phyloP scores from a whole-genome alignment of 2,888 invertebrate species.

The Epinotia bilunana region DNA sequence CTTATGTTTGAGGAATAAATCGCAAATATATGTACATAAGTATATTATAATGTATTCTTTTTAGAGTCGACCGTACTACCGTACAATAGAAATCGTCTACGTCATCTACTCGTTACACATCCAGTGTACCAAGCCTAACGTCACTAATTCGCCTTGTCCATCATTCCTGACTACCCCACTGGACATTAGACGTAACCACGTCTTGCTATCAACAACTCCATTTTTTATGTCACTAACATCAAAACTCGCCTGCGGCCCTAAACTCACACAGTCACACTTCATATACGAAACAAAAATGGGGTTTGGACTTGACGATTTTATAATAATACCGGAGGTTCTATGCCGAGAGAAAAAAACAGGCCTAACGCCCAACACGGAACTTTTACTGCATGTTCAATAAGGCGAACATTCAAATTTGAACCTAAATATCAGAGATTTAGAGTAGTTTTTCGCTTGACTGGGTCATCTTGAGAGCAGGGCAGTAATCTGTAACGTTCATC shows the following conservation, averaged over 20 bases:
- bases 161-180: slow-evolving; percentile 10
- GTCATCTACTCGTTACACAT: background rate
- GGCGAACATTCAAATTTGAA: slow-evolving; percentile 46
- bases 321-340: slow-evolving; percentile 76
- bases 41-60: background rate
- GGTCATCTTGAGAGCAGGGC: slow-evolving; percentile 58
- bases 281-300: slow-evolving; percentile 65
- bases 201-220: slow-evolving; percentile 29
- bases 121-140: slow-evolving; percentile 2
- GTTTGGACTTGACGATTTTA: slow-evolving; percentile 78
- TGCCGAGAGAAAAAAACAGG: slow-evolving; percentile 60
- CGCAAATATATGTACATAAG: background rate
- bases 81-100: too few species aligned
- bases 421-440: slow-evolving; percentile 47
- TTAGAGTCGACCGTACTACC: too few species aligned
- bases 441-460: slow-evolving; percentile 49
- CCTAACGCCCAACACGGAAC: slow-evolving; percentile 73
- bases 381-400: slow-evolving; percentile 65
- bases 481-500: slow-evolving; percentile 83
- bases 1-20: background rate
- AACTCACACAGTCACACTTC: slow-evolving; percentile 35
- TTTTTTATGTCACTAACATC: slow-evolving; percentile 32
- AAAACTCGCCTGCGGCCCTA: slow-evolving; percentile 35
- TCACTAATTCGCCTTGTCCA: slow-evolving; percentile 20
- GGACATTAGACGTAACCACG: slow-evolving; percentile 25